Evolutionary conservation across 1,140 invertebrate species (phyloP), one percentile per base, ranked within the genome.

Genomic region (Drosophila aff.): DNA sequence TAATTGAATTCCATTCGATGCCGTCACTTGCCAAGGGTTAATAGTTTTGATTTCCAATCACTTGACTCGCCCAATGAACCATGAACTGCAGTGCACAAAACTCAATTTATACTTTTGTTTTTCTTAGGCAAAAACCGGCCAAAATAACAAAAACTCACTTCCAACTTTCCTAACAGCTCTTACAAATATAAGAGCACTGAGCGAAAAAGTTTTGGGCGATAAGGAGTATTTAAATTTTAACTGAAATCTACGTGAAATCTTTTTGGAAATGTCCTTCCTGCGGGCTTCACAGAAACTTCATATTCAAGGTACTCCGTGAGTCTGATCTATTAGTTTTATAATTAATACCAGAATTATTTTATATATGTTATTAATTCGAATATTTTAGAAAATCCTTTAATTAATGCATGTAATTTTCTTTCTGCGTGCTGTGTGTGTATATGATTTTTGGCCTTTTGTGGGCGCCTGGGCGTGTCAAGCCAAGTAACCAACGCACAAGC

Each of bases 91-190:
- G 50, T 60, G 47, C 16, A 52, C 59, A 74, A 72, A 84, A 89
- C 73, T 63, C 72, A 83, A 81, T 89, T 72, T 78, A 68, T 58
- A 47, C 55, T 52, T 75, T 77, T 83, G 67, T 82, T 73, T 65
- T 81, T 50, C 69, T 79, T 78, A 53, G 50, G 55, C 57, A 63
- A 79, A 75, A 71, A 82, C 68, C 26, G 79, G 49, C 47, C 64
- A 63, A 75, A 46, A 71, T 41, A 76, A 66, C 47, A 47, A 62
- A 61, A 73, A 73, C 50, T 64, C 26, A 46, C 63, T 72, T 55
- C 26, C 16, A 71, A 58, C 71, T 67, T 44, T 57, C 28, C 60
- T 33, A 75, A 36, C 52, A 67, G 46, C 46, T n/a, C 38, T 46
- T 38, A 41, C 44, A 46, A 49, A 65, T 18, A 52, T 23, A 21